Conservation (phyloP, 2,797 vertebrate genomes). For the Netta rufina region DNA sequence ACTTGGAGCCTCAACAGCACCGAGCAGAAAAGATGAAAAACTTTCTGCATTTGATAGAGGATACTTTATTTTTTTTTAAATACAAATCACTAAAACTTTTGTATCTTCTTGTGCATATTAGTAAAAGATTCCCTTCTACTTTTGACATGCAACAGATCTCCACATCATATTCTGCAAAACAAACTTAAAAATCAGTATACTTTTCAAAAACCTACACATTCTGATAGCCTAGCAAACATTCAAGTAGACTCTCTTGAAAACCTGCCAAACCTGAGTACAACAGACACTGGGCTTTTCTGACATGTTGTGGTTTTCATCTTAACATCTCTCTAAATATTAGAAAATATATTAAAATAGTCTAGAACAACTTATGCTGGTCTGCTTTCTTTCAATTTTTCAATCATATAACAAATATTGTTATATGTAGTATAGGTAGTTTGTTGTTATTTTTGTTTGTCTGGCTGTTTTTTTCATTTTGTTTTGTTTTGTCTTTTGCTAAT, state of each 20-base stretch:
- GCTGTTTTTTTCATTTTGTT: too few species aligned
- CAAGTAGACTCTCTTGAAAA: background rate
- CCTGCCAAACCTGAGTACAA: background rate
- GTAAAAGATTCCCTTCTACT: background rate
- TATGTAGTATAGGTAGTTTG: too few species aligned
- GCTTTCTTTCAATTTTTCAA: background rate
- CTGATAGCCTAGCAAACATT: background rate
- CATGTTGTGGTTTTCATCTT: background rate
- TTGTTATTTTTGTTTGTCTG: background rate
- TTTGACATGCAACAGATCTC: background rate
- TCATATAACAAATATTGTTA: background rate
- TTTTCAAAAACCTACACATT: accelerated
- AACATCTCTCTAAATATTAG: background rate
- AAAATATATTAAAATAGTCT: background rate
- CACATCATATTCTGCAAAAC: background rate
- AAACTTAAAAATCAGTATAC: background rate
- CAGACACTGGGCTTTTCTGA: background rate
- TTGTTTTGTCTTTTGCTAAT: background rate
- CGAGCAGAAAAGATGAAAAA: background rate
- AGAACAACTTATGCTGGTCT: background rate
- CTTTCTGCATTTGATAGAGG: background rate
- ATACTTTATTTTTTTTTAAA: background rate
- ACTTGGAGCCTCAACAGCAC: background rate
- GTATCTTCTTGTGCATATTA: background rate
- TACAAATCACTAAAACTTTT: background rate